Base-by-base conservation (phyloP, 2,888 invertebrate species). In the Drosophila longiperda region DNA sequence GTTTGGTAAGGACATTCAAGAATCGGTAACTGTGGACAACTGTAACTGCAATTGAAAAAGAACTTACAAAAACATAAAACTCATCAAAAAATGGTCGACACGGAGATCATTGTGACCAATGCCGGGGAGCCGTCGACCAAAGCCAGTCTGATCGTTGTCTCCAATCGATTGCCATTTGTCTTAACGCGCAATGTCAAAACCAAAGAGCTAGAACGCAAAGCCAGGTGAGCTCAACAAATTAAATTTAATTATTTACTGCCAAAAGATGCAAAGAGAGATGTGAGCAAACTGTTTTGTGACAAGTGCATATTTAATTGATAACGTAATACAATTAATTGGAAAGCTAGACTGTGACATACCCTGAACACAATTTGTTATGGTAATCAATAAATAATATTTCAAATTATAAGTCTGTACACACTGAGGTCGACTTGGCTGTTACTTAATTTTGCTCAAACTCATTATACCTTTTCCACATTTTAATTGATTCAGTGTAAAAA, bases 91-190 rank as follows among this genome's bases (percentile, higher is more conserved):
- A 93, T 93, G 93, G 82, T 81, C 67, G 92, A 92, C 68, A 90
- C 92, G 60, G 93, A 93, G 88, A 93, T 93, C 68, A 88, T 92
- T 59, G 89, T 92, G 36, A 92, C 93, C 63, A 89, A 91, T 61
- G 83, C 89, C 55, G 87, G 82, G 33, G 93, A 93, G 73, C 87
- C 91, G 1, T 78, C 88, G 32, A 86, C 90, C 8, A 95, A 95
- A 87, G 96, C 96, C 83, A 97, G 96, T 91, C 96, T 98, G 95
- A 97, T 98, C 90, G 98, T 98, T 83, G 97, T 98, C 71, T 98
- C 98, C 80, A 98, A 98, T 94, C 94, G 98, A 83, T 94, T 98
- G 92, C 98, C 98, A 9, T 98, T 98, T 93, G 96, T 98, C 76
- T 94, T 98, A 74, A 96, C 95, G 91, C 95, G 96, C 91, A 95